phyloP scores from a whole-genome alignment of 2,797 vertebrate species.

The Acrossocheilus fasciatus region DNA sequence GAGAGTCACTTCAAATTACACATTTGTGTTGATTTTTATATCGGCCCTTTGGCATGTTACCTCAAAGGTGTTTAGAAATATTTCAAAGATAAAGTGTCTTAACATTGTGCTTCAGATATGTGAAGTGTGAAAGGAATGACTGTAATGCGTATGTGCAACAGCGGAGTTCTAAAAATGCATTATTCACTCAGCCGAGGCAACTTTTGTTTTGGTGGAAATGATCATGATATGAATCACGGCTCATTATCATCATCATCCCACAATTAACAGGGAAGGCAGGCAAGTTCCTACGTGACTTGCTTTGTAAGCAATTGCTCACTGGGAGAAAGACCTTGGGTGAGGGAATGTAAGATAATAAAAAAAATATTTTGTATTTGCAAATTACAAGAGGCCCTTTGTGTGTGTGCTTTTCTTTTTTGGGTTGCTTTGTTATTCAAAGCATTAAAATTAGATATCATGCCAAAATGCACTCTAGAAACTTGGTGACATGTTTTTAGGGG shows the following conservation, averaged over 20 bases:
- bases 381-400: background rate
- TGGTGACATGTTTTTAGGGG: background rate
- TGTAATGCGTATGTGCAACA: background rate
- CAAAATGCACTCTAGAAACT: background rate
- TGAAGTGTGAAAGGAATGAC: background rate
- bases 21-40: background rate
- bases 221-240: background rate
- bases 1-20: background rate
- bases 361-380: slow-evolving; percentile 14
- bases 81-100: background rate
- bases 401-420: background rate
- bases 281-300: background rate
- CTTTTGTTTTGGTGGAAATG: background rate
- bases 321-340: slow-evolving; percentile 3
- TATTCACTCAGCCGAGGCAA: background rate
- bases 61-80: background rate
- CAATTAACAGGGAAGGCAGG: slow-evolving; percentile 9
- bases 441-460: background rate
- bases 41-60: background rate
- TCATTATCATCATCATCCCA: background rate
- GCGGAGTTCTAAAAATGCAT: background rate
- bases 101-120: background rate
- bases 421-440: background rate
- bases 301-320: background rate
- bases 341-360: slow-evolving; percentile 4